Percentiles rank a stretch among this genome's conserved stretches.
Evolutionary conservation across 92 coral and sea anemone species (phyloP).

Genomic region (Blastomussa wellsi): DNA sequence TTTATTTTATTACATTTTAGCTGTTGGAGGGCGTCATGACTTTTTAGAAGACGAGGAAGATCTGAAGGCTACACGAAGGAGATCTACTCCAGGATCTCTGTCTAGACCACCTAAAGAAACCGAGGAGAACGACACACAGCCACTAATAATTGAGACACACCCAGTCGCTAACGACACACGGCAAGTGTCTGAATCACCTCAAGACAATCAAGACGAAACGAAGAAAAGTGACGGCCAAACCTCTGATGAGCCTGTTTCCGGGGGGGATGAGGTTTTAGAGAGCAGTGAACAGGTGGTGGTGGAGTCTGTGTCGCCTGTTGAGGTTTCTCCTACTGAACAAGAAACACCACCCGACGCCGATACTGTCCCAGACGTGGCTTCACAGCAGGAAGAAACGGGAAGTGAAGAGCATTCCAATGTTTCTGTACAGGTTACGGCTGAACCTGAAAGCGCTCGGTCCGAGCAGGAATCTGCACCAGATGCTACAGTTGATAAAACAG

Average conservation of each 20-base stretch:
- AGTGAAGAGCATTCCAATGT: background rate
- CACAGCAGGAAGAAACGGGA: background rate
- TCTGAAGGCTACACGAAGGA: conserved; percentile 23
- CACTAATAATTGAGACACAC: background rate
- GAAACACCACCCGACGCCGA: background rate
- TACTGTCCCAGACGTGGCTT: background rate
- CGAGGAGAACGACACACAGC: conserved; percentile 12
- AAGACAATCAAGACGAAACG: conserved; percentile 7
- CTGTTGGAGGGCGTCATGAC: conserved; percentile 40
- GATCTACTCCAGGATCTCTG: conserved; percentile 52
- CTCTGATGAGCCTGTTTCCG: background rate
- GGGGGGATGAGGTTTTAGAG: conserved; percentile 9
- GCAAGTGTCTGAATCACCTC: conserved; percentile 6
- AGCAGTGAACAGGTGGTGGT: conserved; percentile 21
- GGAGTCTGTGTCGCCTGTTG: conserved; percentile 18
- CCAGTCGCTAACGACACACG: background rate
- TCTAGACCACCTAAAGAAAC: conserved; percentile 17
- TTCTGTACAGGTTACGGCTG: background rate
- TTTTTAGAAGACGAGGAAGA: conserved; percentile 38
- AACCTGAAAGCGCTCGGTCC: background rate
- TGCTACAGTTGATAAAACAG: conserved; percentile 11
- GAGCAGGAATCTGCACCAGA: conserved; percentile 32
- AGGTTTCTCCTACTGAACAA: background rate
- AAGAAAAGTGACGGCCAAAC: background rate
- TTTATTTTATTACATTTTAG: background rate